Evolutionary conservation across 1,140 invertebrate species (phyloP), one percentile per base, ranked within the genome.

Genomic region (Drosophila tsacasi): DNA sequence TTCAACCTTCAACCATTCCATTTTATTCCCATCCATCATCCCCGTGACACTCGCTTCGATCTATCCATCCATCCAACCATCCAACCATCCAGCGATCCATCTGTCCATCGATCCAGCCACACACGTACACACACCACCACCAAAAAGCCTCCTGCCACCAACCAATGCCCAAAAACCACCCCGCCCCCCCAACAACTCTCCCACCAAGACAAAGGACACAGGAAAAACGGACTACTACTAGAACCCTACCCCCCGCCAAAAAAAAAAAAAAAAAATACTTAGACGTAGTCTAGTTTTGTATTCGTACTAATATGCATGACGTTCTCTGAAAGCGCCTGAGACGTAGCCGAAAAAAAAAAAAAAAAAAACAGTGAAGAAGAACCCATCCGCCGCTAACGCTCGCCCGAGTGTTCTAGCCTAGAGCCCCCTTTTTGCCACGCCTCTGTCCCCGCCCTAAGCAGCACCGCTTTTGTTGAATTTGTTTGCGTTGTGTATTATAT

Each of bases 211-310:
- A 73, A 71, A 58, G 69, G 69, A 73, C 69, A 73, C 75, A 61
- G 65, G 63, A 77, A 74, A 71, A 55, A 65, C 65, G 73, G 75
- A 78, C 74, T 68, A 75, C 49, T 61, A 76, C 47, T 39, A 40
- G 46, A 72, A 62, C 35, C 73, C 60, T 32, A 27, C 5, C 25
- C 71, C 57, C 21, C 15, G 4, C 8, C 23, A 3, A 17, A 47
- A 60, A 32, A 50, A 25, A 32, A 76, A 67, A 66, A 42, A 21
- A 49, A 42, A 52, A 74, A 65, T 77, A 77, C 54, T 71, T 79
- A 78, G 75, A 78, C 74, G 75, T 78, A 78, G 75, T 78, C 75
- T 78, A 78, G 75, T 78, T 79, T 57, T 79, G 76, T 79, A 79
- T 72, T 79, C 75, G 73, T 76, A 78, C 54, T 57, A 54, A 54